phyloP scores from a whole-genome alignment of 2,888 invertebrate genomes.

The Eupithecia subfuscata region DNA sequence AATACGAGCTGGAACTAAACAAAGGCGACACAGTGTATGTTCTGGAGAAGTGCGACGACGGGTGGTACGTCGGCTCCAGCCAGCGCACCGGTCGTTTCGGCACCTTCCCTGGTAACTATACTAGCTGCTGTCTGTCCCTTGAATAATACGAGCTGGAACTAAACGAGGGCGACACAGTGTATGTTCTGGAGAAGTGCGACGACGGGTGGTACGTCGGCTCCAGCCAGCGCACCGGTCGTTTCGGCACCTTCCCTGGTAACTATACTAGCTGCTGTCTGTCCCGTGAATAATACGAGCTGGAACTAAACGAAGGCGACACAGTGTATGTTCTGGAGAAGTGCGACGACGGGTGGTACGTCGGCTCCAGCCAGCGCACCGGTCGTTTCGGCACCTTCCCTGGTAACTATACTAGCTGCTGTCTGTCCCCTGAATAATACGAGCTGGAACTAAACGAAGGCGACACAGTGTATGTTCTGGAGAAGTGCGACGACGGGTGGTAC shows the following conservation, averaged over 20 bases:
- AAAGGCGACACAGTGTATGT: neutral
- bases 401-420: conserved; percentile 69
- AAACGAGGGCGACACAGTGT: neutral
- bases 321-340: conserved; percentile 99
- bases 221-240: conserved; percentile 96
- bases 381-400: conserved; percentile 99
- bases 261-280: neutral
- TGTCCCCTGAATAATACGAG: conserved; percentile 88
- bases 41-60: conserved; percentile 88
- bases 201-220: conserved; percentile 99
- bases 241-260: conserved; percentile 99
- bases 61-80: conserved; percentile 99
- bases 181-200: conserved; percentile 28
- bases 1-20: neutral
- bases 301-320: conserved; percentile 95
- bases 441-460: conserved; percentile 97
- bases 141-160: neutral
- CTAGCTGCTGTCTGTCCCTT: neutral
- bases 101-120: conserved; percentile 96
- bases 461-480: conserved; percentile 97
- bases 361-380: conserved; percentile 96
- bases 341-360: conserved; percentile 99
- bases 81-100: conserved; percentile 97
- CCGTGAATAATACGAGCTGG: conserved; percentile 94
- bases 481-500: conserved; percentile 99